Evolutionary conservation across 2,888 invertebrate species (phyloP).

Genomic region (Andricus quercusramuli): DNA sequence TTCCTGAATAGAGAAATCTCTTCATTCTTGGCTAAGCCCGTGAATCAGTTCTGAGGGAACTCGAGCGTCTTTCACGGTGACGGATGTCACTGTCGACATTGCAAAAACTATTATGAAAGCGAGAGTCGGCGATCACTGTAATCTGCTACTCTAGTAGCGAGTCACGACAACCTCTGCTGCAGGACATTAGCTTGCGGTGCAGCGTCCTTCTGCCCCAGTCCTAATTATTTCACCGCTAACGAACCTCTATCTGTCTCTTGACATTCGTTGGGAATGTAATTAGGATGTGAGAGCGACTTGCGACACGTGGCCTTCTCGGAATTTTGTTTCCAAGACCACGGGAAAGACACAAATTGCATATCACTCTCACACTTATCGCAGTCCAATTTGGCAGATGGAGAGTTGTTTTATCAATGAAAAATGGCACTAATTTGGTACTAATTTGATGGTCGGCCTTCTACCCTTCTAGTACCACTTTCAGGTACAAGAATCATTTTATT

Average conservation of each 20-base stretch:
- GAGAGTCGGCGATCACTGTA: slow-evolving; percentile 32
- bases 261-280: slow-evolving; percentile 34
- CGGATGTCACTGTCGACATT: slow-evolving; percentile 31
- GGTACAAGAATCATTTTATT: background rate
- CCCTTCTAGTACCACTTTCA: background rate
- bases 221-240: slow-evolving; percentile 38
- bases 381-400: background rate
- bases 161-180: slow-evolving; percentile 35
- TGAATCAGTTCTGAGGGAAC: slow-evolving; percentile 21
- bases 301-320: slow-evolving; percentile 18
- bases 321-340: background rate
- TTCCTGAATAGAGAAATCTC: background rate
- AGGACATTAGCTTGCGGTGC: slow-evolving; percentile 41
- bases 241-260: slow-evolving; percentile 31
- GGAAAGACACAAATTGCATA: slow-evolving; percentile 24
- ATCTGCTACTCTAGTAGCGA: slow-evolving; percentile 38
- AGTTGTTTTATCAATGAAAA: background rate
- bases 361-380: background rate
- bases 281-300: slow-evolving; percentile 14
- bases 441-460: background rate
- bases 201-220: slow-evolving; percentile 35
- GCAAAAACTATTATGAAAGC: slow-evolving; percentile 32
- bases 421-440: background rate
- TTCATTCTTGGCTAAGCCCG: background rate
- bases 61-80: slow-evolving; percentile 9